Evolutionary conservation across 2,888 invertebrate species (phyloP).

Genomic region (Allolobophora icterica): DNA sequence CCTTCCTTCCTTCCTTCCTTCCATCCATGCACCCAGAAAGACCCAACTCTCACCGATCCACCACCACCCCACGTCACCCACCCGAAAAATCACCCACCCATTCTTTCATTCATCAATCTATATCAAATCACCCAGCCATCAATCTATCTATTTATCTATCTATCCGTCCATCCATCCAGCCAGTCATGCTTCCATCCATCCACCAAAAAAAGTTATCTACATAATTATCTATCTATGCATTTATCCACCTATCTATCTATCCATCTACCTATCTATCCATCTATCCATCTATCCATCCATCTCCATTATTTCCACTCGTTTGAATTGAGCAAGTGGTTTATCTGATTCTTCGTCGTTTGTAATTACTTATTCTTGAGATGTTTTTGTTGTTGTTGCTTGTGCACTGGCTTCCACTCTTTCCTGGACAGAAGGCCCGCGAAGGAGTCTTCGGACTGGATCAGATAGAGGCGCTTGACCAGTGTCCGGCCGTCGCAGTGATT

Average conservation of each 20-base stretch:
- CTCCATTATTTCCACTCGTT: not conserved
- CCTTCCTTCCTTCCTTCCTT: no score
- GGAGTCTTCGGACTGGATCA: not conserved
- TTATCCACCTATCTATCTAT: not conserved
- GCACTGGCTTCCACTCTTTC: not conserved
- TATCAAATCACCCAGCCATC: no score
- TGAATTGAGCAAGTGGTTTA: not conserved
- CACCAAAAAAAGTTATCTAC: not conserved
- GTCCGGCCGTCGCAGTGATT: not conserved
- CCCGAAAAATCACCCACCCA: no score
- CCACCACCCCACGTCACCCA: no score
- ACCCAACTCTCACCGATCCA: no score
- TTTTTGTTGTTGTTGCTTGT: not conserved
- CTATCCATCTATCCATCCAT: conserved; percentile 17
- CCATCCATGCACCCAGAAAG: no score
- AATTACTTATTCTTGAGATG: not conserved
- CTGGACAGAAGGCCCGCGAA: not conserved
- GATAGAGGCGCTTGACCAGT: not conserved
- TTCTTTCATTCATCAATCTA: no score
- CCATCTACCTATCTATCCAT: not conserved
- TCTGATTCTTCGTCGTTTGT: not conserved
- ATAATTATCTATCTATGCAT: not conserved
- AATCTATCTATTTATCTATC: no score
- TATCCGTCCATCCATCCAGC: no score
- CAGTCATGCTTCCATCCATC: not conserved